Percentiles rank a stretch among this genome's conserved stretches.
phyloP scores from a whole-genome alignment of 2,113 vertebrate genomes.

The Paratilapia polleni region DNA sequence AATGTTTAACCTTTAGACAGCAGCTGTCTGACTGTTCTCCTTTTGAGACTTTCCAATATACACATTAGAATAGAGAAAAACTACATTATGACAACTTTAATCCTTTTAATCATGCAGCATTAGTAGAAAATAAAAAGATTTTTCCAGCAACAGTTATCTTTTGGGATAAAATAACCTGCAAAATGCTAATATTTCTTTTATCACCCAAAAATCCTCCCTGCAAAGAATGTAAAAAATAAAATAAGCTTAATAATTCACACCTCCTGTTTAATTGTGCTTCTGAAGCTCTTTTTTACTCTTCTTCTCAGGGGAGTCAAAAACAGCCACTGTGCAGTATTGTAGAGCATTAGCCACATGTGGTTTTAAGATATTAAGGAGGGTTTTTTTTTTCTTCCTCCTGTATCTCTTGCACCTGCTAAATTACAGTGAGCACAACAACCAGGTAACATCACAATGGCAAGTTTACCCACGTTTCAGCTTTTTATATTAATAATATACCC shows the following conservation, averaged over 20 bases:
- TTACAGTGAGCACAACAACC: slow-evolving; percentile 37
- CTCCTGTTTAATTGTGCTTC: slow-evolving; percentile 70
- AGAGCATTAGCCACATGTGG: slow-evolving; percentile 34
- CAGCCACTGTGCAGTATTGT: slow-evolving; percentile 56
- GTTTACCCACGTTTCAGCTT: slow-evolving; percentile 6
- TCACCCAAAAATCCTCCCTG: neutral
- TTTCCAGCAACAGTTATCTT: neutral
- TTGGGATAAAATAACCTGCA: neutral
- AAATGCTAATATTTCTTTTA: neutral
- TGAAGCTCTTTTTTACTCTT: slow-evolving; percentile 44
- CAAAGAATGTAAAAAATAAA: slow-evolving; percentile 29
- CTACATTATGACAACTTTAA: neutral
- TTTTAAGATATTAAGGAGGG: slow-evolving; percentile 38
- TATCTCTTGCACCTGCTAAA: slow-evolving; percentile 24
- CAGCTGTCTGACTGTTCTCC: neutral
- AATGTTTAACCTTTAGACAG: slow-evolving; percentile 12
- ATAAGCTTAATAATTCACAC: slow-evolving; percentile 66
- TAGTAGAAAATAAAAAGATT: neutral
- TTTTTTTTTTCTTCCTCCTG: neutral
- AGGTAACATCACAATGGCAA: neutral
- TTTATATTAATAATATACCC: neutral
- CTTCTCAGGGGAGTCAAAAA: slow-evolving; percentile 63
- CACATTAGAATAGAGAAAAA: neutral
- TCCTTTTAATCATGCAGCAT: neutral
- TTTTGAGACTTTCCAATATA: neutral